These are phyloP conservation scores for Dromaius novaehollandiae DNA, from an alignment of 2,113 vertebrate genomes.

Conservation along the genomic window DNA sequence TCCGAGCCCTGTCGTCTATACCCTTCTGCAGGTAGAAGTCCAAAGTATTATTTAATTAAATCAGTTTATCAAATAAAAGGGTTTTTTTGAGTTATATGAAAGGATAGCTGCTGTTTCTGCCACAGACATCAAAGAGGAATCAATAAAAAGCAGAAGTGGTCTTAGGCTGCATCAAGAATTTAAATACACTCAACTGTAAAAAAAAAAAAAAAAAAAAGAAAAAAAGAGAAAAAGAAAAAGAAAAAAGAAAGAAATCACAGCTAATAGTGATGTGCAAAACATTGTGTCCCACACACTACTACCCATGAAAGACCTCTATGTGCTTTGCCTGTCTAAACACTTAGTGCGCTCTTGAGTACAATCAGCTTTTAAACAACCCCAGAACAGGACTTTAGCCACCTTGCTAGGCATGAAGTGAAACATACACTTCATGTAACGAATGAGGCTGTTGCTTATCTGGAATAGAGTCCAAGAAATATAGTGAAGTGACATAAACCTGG, in stretches of 20 bases:
- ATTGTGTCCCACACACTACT: background rate
- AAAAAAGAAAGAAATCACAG: background rate
- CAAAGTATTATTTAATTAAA: background rate
- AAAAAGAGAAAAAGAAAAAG: background rate
- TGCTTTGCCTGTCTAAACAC: background rate
- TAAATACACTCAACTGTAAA: background rate
- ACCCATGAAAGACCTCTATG: rapidly evolving
- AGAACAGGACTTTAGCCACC: rapidly evolving
- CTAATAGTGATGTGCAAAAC: background rate
- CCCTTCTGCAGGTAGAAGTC: background rate
- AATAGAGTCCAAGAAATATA: background rate
- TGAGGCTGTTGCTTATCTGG: background rate
- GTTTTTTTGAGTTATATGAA: background rate
- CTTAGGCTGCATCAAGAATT: background rate
- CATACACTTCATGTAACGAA: background rate
- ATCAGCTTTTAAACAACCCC: background rate
- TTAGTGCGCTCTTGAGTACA: background rate
- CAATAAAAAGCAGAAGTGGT: background rate
- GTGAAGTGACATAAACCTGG: background rate
- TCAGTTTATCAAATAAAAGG: background rate
- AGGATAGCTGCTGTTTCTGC: background rate
- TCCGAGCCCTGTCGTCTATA: background rate
- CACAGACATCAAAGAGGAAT: background rate
- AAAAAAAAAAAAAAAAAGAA: background rate
- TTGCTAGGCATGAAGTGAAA: background rate